Percentiles rank a stretch among this genome's conserved stretches.
phyloP scores from a whole-genome alignment of 37 sponge, comb jelly and placozoan species.

The Chondrilla cf. caribensis region DNA sequence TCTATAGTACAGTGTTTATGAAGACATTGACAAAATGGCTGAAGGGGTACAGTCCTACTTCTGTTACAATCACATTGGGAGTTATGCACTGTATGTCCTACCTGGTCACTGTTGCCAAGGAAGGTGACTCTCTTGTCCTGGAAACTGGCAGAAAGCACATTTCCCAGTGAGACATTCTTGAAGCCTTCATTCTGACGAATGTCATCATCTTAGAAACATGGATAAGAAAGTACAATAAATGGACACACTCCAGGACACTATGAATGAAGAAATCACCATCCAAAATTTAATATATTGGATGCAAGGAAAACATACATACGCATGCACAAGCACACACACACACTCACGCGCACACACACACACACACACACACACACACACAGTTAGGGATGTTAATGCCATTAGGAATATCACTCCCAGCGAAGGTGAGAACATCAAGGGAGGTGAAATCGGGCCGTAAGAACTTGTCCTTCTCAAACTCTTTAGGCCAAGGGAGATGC shows the following conservation, averaged over 20 bases:
- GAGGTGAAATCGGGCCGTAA: slow-evolving; percentile 91
- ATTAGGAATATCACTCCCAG: slow-evolving; percentile 83
- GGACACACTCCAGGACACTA: neutral
- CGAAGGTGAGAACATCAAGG: slow-evolving; percentile 80
- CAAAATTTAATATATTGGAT: too few species aligned
- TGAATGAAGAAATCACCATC: too few species aligned
- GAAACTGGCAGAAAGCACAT: slow-evolving; percentile 69
- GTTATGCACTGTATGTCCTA: neutral
- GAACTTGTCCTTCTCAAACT: slow-evolving; percentile 87
- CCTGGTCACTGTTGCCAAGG: slow-evolving; percentile 61
- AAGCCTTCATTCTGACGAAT: slow-evolving; percentile 91
- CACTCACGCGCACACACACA: slow-evolving; percentile 28
- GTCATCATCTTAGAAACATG: slow-evolving; percentile 69
- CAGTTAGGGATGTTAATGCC: slow-evolving; percentile 96
- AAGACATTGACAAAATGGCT: too few species aligned
- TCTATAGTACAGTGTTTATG: too few species aligned
- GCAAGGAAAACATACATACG: too few species aligned
- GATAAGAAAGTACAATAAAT: neutral
- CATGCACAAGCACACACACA: neutral
- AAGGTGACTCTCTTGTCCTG: slow-evolving; percentile 74
- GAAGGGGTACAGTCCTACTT: too few species aligned
- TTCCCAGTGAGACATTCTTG: slow-evolving; percentile 93
- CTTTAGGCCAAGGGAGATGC: slow-evolving; percentile 74
- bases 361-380: slow-evolving; percentile 33
- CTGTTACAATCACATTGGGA: too few species aligned